These are phyloP conservation scores for Phragmatobia fuliginosa DNA, from an alignment of 2,888 invertebrate species.

Conservation along the genomic window DNA sequence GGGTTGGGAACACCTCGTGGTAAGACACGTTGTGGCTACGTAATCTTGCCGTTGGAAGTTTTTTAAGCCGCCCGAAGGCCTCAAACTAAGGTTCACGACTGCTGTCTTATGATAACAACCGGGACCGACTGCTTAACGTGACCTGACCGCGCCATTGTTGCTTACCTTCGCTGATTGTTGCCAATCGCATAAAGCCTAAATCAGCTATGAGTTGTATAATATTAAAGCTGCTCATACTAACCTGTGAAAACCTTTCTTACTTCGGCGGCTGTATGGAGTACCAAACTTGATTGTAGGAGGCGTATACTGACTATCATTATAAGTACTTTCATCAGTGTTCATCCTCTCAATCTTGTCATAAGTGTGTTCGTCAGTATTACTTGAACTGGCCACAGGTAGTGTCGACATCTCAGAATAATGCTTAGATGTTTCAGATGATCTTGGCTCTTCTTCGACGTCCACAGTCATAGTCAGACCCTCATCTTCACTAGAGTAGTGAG, in stretches of 20 bases:
- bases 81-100: no score
- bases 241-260: conserved; percentile 67
- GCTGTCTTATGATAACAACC: no score
- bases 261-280: conserved; percentile 72
- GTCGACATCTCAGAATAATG: conserved; percentile 70
- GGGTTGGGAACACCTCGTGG: no score
- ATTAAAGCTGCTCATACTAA: conserved; percentile 44
- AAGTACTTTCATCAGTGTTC: conserved; percentile 35
- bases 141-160: no score
- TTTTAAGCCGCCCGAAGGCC: no score
- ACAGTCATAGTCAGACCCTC: conserved; percentile 79
- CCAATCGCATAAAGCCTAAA: no score
- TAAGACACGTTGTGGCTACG: no score
- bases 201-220: not conserved
- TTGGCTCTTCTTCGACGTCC: conserved; percentile 70
- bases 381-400: conserved; percentile 61
- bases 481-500: conserved; percentile 76
- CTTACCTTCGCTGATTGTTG: no score
- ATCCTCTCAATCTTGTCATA: conserved; percentile 58
- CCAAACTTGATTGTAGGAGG: conserved; percentile 64
- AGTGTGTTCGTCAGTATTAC: conserved; percentile 54
- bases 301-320: conserved; percentile 64
- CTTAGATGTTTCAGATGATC: conserved; percentile 61
- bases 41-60: no score
- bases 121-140: no score